Conservation (phyloP, 2,888 invertebrate genomes). For the Xylophagus ater region DNA sequence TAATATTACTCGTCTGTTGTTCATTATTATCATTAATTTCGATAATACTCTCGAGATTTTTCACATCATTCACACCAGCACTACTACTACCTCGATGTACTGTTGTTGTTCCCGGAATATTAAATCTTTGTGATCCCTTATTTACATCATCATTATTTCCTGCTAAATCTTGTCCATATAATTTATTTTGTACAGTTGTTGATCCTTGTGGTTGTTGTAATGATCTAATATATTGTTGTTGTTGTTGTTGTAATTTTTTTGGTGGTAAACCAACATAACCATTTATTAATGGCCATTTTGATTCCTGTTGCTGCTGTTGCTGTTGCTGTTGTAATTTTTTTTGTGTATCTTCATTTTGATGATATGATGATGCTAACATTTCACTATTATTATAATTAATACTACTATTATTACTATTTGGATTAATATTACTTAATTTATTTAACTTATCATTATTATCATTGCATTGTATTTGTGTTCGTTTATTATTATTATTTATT, state of each 20-base stretch:
- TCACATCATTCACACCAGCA: no score
- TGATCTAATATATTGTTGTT: background rate
- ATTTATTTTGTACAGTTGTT: background rate
- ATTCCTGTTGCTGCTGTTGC: conserved; percentile 19
- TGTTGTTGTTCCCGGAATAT: no score
- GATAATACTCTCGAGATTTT: no score
- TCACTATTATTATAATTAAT: conserved; percentile 10
- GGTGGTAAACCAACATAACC: conserved; percentile 3
- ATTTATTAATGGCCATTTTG: background rate
- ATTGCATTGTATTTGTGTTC: conserved; percentile 14
- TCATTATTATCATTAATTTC: no score
- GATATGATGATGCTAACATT: conserved; percentile 6
- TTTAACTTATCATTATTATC: conserved; percentile 13
- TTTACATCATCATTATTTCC: no score
- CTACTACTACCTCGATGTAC: no score
- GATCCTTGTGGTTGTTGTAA: background rate
- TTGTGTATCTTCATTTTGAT: conserved; percentile 13
- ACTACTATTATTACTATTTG: conserved; percentile 13
- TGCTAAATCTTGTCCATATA: no score
- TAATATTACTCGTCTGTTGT: no score
- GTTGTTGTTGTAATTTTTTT: background rate
- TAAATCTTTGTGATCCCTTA: no score
- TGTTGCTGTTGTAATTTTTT: conserved; percentile 4
- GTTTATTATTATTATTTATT: conserved; percentile 5
- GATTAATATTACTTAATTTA: no score